Evolutionary conservation across 2,113 vertebrate species (phyloP), one percentile per base, ranked within the genome.

Genomic region (Phrynosoma platyrhinos): DNA sequence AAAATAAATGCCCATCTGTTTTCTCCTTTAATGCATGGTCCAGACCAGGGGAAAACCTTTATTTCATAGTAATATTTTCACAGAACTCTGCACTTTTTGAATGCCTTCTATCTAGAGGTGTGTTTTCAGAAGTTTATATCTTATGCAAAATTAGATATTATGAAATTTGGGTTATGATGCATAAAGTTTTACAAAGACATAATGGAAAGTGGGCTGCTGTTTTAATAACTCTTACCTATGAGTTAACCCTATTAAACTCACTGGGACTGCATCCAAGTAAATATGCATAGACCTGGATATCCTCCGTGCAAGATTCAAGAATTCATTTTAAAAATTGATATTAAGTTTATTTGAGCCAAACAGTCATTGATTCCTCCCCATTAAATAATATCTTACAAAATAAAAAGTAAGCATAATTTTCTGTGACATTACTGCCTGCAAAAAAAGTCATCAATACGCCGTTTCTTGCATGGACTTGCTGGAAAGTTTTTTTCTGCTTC

Each of bases 381-480:
- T 68, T 69, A 75, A 82, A 87, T 23, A 92, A 72, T 72, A 83
- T 80, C 62, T 84, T 68, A 30, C 79, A 27, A 32, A 66, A 80
- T 23, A 81, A 42, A 32, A 72, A 81, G 76, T 5, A 76, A 47
- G 4, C 30, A 53, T 71, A 1, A 0, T 89, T 62, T 88, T 74
- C 85, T 92, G 62, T 81, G 23, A 36, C 64, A 16, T 85, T 52
- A 87, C 8, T 7, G 13, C 74, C 21, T 79, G 87, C 23, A 14
- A 90, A 91, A 91, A 79, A 83, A 90, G 4, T 95, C 96, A 64
- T 96, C 91, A 36, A 96, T 93, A 74, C 86, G 93, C 25, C 58
- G 92, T 92, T 94, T 97, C 92, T 96, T 98, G 85, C 88, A 79
- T 12, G 95, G 89, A 86, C 91, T 97, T 87, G 82, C 91, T 74